A percentile compares a stretch with the other conserved stretches of the same genome.
These are phyloP conservation scores for Dryobates pubescens DNA, from an alignment of 2,797 vertebrate species.

Conservation along the genomic window DNA sequence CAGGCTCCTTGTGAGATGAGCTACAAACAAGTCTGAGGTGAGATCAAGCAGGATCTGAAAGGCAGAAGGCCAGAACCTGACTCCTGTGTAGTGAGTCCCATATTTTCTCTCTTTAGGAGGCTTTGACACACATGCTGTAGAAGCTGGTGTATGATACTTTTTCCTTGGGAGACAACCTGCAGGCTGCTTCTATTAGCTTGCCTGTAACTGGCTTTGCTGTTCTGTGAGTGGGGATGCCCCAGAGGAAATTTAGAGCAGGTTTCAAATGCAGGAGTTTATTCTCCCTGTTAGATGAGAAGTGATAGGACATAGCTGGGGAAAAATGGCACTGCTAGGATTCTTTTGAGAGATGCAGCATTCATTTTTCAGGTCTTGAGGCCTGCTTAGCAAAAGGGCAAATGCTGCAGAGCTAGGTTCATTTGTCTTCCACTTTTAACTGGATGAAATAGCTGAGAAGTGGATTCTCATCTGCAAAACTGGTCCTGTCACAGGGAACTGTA, in stretches of 20 bases:
- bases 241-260: not conserved
- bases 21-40: not conserved
- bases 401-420: not conserved
- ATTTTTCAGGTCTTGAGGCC: not conserved
- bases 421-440: not conserved
- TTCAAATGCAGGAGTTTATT: not conserved
- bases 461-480: not conserved
- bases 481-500: not conserved
- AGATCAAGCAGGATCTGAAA: not conserved
- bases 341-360: not conserved
- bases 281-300: not conserved
- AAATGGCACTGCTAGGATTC: not conserved
- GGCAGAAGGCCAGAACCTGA: not conserved
- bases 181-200: not conserved
- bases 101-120: not conserved
- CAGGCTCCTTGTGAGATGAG: not conserved
- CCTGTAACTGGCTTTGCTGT: not conserved
- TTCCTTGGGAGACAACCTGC: not conserved
- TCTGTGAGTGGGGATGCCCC: too few species aligned
- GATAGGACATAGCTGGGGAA: not conserved
- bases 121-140: not conserved
- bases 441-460: not conserved
- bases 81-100: rapidly evolving
- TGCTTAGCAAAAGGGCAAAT: not conserved
- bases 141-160: not conserved